Conservation (phyloP, 2,797 vertebrate genomes). For the Tenualosa thibaudeaui region DNA sequence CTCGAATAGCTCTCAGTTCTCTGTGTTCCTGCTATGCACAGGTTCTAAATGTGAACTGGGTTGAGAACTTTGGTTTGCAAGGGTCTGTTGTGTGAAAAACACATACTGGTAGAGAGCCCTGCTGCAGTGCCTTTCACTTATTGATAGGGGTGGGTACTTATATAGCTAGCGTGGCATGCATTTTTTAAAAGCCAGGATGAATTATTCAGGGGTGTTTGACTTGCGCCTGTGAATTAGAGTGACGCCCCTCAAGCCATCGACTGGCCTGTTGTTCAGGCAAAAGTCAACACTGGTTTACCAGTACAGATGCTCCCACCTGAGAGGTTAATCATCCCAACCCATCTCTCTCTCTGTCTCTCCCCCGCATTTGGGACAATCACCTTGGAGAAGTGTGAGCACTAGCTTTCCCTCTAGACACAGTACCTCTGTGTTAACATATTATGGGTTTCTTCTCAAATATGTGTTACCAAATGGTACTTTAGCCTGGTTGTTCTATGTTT, state of each 20-base stretch:
- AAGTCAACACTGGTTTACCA: slow-evolving; percentile 28
- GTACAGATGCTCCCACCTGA: not conserved
- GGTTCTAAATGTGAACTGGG: not conserved
- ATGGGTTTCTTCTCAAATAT: not conserved
- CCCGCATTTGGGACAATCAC: not conserved
- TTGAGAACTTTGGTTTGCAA: not conserved
- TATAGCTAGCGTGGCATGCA: slow-evolving; percentile 42
- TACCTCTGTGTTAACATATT: not conserved
- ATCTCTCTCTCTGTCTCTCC: not conserved
- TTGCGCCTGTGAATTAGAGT: slow-evolving; percentile 34
- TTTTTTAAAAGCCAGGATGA: slow-evolving; percentile 45
- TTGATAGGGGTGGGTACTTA: slow-evolving; percentile 42
- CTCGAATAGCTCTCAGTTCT: not conserved
- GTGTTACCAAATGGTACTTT: not conserved
- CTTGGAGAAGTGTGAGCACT: not conserved
- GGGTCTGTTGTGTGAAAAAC: slow-evolving; percentile 17
- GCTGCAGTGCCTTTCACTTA: slow-evolving; percentile 35
- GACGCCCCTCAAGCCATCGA: slow-evolving; percentile 5
- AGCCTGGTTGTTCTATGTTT: not conserved
- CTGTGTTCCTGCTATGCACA: not conserved
- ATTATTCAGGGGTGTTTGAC: slow-evolving; percentile 47
- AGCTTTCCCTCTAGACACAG: not conserved
- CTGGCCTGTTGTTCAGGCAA: not conserved
- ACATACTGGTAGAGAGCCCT: slow-evolving; percentile 5
- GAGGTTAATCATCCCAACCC: not conserved